Base-by-base conservation (phyloP, 2,888 invertebrate species). In the Aelia acuminata region DNA sequence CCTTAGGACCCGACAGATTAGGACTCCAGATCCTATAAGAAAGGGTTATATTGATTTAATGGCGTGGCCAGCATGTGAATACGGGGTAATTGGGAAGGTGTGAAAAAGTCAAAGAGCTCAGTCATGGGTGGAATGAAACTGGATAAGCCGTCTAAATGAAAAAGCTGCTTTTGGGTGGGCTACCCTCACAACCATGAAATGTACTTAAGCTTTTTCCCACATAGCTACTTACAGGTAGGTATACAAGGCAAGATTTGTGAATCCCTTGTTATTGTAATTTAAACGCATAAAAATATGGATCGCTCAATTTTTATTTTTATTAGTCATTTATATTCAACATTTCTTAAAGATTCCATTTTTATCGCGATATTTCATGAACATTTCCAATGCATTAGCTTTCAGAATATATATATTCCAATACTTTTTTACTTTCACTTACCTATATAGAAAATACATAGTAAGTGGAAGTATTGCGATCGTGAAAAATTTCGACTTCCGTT, bases 31-130 rank as follows among this genome's bases (percentile, higher is more conserved):
- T 5, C 63, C 35, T 70, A 70, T 70, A 70, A 80, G 80, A 47
- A 80, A 80, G 80, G 80, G 43, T n/a, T 35, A n/a, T 80, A 47
- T 80, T 80, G 80, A 80, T 80, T 80, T 80, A 80, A 80, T 43
- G 80, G 80, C n/a, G 80, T 80, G n/a, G 80, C 43, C 80, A 80
- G 43, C 22, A 80, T 47, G 39, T 80, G 80, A 80, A 80, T 39
- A 80, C 43, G 80, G 43, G 80, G 43, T 80, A 80, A 80, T 80
- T 80, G 80, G 80, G 80, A n/a, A 80, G 80, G 43, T 43, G 43
- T 80, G 80, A 80, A 80, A n/a, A 80, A 80, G 80, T 80, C 80
- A 43, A 80, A 80, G 80, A 80, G 80, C 80, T 80, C 80, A 80
- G 80, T 80, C 80, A 80, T 80, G 80, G 80, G 43, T 47, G 43